Percentiles rank a stretch among this genome's conserved stretches.
These are phyloP conservation scores for Lapara coniferarum DNA, from an alignment of 2,888 invertebrate genomes.

Conservation along the genomic window DNA sequence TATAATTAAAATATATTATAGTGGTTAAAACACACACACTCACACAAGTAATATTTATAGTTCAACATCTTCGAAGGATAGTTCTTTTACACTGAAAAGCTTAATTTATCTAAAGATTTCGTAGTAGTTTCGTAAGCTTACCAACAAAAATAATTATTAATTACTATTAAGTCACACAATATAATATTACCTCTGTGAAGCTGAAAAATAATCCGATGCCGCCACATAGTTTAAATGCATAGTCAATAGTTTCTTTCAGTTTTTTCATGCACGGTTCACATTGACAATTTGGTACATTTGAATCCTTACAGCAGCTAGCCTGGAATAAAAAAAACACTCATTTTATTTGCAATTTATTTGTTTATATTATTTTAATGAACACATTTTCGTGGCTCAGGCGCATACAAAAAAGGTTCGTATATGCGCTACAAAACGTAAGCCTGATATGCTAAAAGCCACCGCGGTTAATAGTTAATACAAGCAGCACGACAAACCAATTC, in stretches of 20 bases:
- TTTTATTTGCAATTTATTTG: background rate
- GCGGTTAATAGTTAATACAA: background rate
- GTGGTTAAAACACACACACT: no score
- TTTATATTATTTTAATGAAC: background rate
- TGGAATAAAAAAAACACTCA: conserved; percentile 52
- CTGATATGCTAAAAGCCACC: no score
- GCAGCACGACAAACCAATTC: no score
- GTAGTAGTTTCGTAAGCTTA: background rate
- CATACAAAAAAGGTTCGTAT: no score
- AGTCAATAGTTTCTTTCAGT: conserved; percentile 90
- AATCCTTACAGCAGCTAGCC: conserved; percentile 81
- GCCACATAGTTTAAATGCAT: conserved; percentile 95
- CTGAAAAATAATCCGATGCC: conserved; percentile 98
- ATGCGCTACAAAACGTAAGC: no score
- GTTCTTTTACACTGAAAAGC: no score
- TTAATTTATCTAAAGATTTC: background rate
- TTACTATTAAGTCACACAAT: background rate
- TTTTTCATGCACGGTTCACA: conserved; percentile 90
- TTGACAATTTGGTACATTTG: conserved; percentile 71
- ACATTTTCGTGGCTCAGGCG: background rate
- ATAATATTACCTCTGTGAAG: conserved; percentile 94
- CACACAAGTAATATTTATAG: no score
- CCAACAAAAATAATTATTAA: no score
- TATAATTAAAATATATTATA: no score
- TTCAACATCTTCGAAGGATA: no score